Percentiles rank a stretch among this genome's conserved stretches.
These are phyloP conservation scores for Hassar affinis DNA, from an alignment of 2,113 vertebrate genomes.

Conservation along the genomic window DNA sequence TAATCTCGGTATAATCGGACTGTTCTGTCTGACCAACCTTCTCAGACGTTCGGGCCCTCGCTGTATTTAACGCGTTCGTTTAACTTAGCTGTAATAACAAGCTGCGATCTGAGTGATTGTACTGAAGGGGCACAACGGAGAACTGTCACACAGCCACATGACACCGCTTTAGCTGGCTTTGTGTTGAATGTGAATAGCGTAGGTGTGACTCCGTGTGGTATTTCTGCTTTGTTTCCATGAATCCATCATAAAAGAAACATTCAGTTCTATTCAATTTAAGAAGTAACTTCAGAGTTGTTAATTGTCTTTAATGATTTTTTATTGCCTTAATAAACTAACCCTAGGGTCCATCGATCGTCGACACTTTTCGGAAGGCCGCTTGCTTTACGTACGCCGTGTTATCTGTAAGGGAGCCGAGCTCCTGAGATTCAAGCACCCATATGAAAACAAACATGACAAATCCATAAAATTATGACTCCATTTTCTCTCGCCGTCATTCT, in stretches of 20 bases:
- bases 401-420: conserved; percentile 26
- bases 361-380: conserved; percentile 17
- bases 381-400: conserved; percentile 18
- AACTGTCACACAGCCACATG: not conserved
- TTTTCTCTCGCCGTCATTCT: conserved; percentile 43
- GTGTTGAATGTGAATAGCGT: not conserved
- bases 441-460: conserved; percentile 54
- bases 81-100: not conserved
- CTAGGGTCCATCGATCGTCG: not conserved
- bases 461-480: conserved; percentile 50
- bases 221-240: not conserved
- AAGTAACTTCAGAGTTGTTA: conserved; percentile 6
- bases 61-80: not conserved
- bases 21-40: not conserved
- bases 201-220: not conserved
- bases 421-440: conserved; percentile 26
- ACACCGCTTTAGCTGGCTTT: not conserved
- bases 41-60: not conserved
- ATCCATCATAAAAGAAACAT: conserved; percentile 4
- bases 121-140: not conserved
- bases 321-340: conserved; percentile 14
- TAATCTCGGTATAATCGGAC: too few species aligned
- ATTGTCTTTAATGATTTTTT: not conserved
- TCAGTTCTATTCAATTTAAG: not conserved
- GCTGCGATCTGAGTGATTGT: not conserved